Evolutionary conservation across 2,113 vertebrate species (phyloP).

Genomic region (Neogobius melanostomus): DNA sequence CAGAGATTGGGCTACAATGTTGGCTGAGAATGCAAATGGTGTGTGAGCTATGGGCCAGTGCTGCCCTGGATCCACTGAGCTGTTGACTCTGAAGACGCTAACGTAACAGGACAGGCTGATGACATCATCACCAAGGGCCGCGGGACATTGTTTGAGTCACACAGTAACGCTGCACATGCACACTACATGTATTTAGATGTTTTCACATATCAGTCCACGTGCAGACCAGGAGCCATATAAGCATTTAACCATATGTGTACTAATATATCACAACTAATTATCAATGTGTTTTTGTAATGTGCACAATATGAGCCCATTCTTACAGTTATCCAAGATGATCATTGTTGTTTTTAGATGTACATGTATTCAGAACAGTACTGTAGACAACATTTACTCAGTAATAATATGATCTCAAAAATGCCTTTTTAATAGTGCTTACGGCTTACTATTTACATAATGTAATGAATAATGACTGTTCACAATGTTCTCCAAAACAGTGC

Average conservation of each 20-base stretch:
- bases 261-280: not conserved
- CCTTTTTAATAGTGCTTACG: not conserved
- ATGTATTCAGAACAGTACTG: conserved; percentile 3
- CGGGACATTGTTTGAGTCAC: conserved; percentile 63
- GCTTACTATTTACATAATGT: conserved; percentile 1
- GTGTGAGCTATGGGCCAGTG: conserved; percentile 63
- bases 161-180: conserved; percentile 36
- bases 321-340: not conserved
- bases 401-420: not conserved
- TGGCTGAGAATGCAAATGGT: conserved; percentile 69
- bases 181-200: conserved; percentile 21
- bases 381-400: conserved; percentile 7
- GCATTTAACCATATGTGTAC: conserved; percentile 44
- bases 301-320: not conserved
- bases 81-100: conserved; percentile 67
- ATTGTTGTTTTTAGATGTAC: not conserved
- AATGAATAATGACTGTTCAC: not conserved
- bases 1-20: conserved; percentile 58
- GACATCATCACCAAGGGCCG: conserved; percentile 70
- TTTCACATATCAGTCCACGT: conserved; percentile 62
- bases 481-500: conserved; percentile 2
- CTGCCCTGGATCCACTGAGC: conserved; percentile 60
- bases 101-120: conserved; percentile 76
- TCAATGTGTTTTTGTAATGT: not conserved
- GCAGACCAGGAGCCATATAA: conserved; percentile 41